phyloP scores from a whole-genome alignment of 2,113 vertebrate species.

The Anseranas semipalmata region DNA sequence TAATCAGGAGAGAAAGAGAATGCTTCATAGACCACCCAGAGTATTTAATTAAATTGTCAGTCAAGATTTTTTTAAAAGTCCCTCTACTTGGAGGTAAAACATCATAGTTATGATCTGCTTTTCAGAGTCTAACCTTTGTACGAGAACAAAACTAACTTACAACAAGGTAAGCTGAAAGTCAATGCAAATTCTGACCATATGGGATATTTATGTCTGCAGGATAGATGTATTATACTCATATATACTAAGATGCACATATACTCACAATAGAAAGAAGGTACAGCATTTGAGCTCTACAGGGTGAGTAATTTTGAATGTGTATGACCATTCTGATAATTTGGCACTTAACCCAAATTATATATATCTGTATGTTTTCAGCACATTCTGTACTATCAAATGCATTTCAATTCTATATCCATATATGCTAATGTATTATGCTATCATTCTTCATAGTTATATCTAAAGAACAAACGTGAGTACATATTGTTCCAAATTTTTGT shows the following conservation, averaged over 20 bases:
- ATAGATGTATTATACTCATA: background rate
- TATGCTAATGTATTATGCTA: background rate
- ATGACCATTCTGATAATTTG: background rate
- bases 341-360: background rate
- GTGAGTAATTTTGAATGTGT: background rate
- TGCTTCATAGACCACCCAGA: background rate
- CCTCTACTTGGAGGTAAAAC: constrained; percentile 3
- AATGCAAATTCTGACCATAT: background rate
- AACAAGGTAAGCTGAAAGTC: constrained; percentile 36
- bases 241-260: background rate
- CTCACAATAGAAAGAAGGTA: background rate
- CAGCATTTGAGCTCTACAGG: background rate
- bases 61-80: constrained; percentile 25
- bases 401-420: background rate
- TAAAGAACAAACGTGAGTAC: background rate
- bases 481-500: background rate
- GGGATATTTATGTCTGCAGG: background rate
- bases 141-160: background rate
- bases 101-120: background rate
- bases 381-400: background rate
- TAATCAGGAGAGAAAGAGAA: constrained; percentile 30
- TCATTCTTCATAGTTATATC: background rate
- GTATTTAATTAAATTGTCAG: constrained; percentile 38
- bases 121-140: constrained; percentile 6
- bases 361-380: background rate